Base-by-base conservation (phyloP, 2,888 invertebrate genomes). In the Lagria hirta region DNA sequence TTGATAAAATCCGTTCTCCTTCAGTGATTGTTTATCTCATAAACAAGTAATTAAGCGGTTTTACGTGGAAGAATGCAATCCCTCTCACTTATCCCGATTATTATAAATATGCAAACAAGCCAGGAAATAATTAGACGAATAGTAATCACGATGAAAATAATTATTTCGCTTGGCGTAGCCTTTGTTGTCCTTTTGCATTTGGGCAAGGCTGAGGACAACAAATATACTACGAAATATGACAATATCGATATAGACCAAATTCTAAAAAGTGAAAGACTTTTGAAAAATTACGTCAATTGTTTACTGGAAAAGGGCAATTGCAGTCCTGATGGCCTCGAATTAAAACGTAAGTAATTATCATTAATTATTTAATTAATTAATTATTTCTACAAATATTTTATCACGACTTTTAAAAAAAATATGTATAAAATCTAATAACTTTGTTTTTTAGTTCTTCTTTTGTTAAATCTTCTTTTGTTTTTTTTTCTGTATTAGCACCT, bases 171-270 rank as follows among this genome's bases (percentile, higher is more conserved):
- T n/a, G n/a, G n/a, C n/a, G n/a, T n/a, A n/a, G 33, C 21, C 22
- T 12, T 33, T 33, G 33, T 20, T 33, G 7, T 33, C 16, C 22
- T 13, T 33, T 21, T 27, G 6, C 6, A 6, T 8, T 12, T 27
- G 3, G 16, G 30, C 17, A 14, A 12, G 17, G 15, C 6, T 24
- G 37, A 15, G 7, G 35, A 26, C 13, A 33, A 38, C 7, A 47
- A 47, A 32, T 59, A 59, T 35, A 55, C 55, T 5, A 76, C 78
- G 52, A 81, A 79, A 60, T 52, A 52, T 17, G 82, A 82, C 66
- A 76, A 81, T 62, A 72, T 84, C 52, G 79, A 83, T 59, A 63
- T 84, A n/a, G 81, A 83, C 11, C 75, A 79, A 57, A 78, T 83
- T 47, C 68, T 84, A 1, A 72, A 71, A 49, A 83, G 81, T 10